Evolutionary conservation across 2,797 vertebrate genomes (phyloP).

Genomic region (Pseudopleuronectes americanus): DNA sequence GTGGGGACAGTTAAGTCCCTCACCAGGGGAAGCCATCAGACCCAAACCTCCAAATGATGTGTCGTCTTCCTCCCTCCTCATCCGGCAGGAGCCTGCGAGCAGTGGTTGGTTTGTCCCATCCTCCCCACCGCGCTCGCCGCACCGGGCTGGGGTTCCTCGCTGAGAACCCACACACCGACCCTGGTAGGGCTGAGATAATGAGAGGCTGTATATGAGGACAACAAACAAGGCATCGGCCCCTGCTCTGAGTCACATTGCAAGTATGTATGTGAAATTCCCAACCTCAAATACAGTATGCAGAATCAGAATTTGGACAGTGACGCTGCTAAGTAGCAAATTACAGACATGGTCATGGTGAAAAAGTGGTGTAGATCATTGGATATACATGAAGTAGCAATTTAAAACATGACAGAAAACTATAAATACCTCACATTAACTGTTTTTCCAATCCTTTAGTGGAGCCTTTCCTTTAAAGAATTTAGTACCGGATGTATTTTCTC

Average conservation of each 20-base stretch:
- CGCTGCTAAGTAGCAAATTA: constrained; percentile 59
- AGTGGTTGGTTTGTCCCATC: constrained; percentile 68
- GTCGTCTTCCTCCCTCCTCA: constrained; percentile 68
- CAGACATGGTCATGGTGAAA: constrained; percentile 37
- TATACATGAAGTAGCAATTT: constrained; percentile 39
- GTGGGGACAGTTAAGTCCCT: constrained; percentile 63
- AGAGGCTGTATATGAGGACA: constrained; percentile 58
- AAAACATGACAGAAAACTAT: constrained; percentile 32
- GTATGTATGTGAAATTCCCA: constrained; percentile 66
- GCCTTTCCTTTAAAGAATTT: background rate
- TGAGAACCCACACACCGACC: constrained; percentile 68
- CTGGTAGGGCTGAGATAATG: constrained; percentile 66
- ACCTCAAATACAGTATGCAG: constrained; percentile 58
- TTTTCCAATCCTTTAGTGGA: constrained; percentile 12
- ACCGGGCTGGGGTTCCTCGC: constrained; percentile 76
- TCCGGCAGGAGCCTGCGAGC: constrained; percentile 65
- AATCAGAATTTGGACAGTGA: constrained; percentile 55
- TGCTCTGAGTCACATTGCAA: constrained; percentile 51
- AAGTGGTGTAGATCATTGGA: constrained; percentile 29
- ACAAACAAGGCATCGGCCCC: constrained; percentile 56
- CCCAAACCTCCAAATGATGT: constrained; percentile 77
- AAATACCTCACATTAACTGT: constrained; percentile 39
- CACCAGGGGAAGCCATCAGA: constrained; percentile 72
- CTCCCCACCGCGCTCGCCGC: constrained; percentile 60
- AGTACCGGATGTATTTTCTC: constrained; percentile 3